Evolutionary conservation across 1,140 invertebrate species (phyloP).

Genomic region (Whitmania pigra): DNA sequence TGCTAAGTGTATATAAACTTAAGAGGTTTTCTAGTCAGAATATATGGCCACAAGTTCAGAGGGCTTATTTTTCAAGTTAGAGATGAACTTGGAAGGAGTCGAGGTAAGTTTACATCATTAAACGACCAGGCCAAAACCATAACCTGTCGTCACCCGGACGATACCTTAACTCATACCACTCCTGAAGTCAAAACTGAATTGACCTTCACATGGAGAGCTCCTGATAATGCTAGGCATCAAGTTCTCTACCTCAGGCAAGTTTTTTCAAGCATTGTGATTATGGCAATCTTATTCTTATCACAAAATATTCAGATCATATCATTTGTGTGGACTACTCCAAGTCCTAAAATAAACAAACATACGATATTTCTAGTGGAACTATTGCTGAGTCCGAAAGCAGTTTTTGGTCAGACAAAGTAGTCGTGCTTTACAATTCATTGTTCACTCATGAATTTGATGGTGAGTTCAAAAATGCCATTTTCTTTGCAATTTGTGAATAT

Average conservation of each 20-base stretch:
- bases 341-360: no score
- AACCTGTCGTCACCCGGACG: neutral
- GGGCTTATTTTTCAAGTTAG: neutral
- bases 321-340: no score
- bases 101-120: neutral
- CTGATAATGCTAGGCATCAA: neutral
- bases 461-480: no score
- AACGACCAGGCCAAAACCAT: neutral
- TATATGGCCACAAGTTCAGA: neutral
- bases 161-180: neutral
- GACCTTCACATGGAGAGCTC: neutral
- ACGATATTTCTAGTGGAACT: no score
- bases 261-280: no score
- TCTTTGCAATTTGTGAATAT: no score
- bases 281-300: no score
- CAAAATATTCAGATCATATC: no score
- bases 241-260: neutral
- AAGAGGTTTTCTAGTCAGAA: neutral
- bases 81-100: slow-evolving; percentile 3
- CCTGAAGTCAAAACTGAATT: neutral
- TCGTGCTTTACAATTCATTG: no score
- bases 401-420: no score
- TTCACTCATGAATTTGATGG: no score
- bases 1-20: neutral
- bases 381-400: no score